Base-by-base conservation (phyloP, 2,888 invertebrate species). In the Buathra laborator region DNA sequence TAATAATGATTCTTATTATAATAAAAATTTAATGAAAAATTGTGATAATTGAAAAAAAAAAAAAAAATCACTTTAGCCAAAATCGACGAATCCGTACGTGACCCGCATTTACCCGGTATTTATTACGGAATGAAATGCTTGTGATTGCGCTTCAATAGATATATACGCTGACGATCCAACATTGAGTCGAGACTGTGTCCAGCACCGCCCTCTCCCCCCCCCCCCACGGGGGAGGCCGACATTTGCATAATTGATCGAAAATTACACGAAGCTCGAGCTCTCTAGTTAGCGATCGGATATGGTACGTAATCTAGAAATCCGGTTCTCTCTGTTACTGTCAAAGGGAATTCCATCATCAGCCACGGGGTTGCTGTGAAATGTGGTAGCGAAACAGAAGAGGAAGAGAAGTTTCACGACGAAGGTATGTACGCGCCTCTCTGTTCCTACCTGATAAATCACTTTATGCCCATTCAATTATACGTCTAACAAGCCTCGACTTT, bases 201-300 rank as follows among this genome's bases (percentile, higher is more conserved):
- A 24, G 24, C 24, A 1, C 24, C 24, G 2, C 19, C 19, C 19
- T 1, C 19, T 1, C 19, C 19, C 19, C 19, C 19, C 19, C 1
- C 19, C 19, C 1, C 19, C 19, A 46, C 43, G n/a, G 74, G 51
- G 43, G 56, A 46, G 74, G n/a, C 24, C 10, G 48, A 81, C 51
- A 87, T 87, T 81, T 84, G 32, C 84, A 86, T 84, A 86, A 87
- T 86, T 84, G 84, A 84, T 83, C 62, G 78, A 76, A 48, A 74
- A 85, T 86, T 84, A 81, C 74, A 71, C 53, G 75, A 62, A 37
- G 70, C 43, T 29, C 68, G 72, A 76, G 46, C 78, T 79, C 74
- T 78, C 77, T 84, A 70, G 80, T 86, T 83, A 86, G 67, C 51
- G 24, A 59, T 48, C 79, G 59, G 72, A 71, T 81, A 79, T 76